phyloP scores from a whole-genome alignment of 30 jellyfish, hydroid and myxozoan species.

The Aurelia aurita complex sp. Pacific region DNA sequence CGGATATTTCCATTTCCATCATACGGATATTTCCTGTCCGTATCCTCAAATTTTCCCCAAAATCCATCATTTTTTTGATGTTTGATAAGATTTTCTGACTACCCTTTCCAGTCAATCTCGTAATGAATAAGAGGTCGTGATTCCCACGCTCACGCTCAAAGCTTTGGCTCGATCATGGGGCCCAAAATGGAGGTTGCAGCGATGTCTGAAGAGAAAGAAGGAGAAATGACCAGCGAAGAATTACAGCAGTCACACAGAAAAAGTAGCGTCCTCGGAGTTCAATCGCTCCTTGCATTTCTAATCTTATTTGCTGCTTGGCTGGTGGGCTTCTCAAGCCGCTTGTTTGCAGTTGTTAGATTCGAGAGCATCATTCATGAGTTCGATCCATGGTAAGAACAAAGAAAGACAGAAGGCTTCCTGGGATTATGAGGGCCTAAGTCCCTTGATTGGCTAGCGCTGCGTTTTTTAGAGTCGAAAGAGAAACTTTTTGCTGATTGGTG shows the following conservation, averaged over 20 bases:
- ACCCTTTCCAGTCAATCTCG: background rate
- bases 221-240: conserved; percentile 2
- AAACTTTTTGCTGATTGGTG: too few species aligned
- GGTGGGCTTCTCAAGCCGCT: conserved; percentile 93
- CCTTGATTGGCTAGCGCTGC: too few species aligned
- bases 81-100: too few species aligned
- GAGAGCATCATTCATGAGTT: conserved; percentile 98
- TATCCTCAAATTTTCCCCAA: too few species aligned
- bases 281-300: conserved; percentile 70
- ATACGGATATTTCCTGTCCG: too few species aligned
- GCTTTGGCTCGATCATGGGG: background rate
- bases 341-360: conserved; percentile 93
- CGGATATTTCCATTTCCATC: too few species aligned
- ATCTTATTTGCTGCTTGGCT: conserved; percentile 89
- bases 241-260: conserved; percentile 14
- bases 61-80: too few species aligned
- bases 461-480: too few species aligned
- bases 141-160: conserved; percentile 39
- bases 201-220: background rate
- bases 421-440: too few species aligned
- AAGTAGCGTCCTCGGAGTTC: conserved; percentile 61
- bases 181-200: conserved; percentile 29
- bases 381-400: conserved; percentile 95
- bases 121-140: conserved; percentile 23
- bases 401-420: background rate